Conservation (phyloP, 1,140 invertebrate species). For the Sitodiplosis mosellana region DNA sequence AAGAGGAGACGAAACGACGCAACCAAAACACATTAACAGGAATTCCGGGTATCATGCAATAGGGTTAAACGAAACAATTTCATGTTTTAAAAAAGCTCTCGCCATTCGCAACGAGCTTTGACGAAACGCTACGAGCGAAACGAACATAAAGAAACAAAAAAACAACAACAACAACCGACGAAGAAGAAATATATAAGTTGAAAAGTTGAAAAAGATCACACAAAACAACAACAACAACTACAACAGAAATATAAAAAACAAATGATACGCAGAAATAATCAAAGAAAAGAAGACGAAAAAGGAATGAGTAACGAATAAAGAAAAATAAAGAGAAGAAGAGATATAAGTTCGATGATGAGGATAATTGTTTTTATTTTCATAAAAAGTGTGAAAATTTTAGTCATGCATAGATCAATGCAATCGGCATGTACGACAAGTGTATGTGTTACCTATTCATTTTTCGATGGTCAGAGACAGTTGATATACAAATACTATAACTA, state of each 20-base stretch:
- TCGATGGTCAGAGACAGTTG: no score
- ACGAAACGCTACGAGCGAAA: background rate
- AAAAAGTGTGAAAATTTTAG: no score
- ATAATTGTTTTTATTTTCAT: no score
- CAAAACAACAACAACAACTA: background rate
- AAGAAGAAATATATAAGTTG: background rate
- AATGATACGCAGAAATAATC: background rate
- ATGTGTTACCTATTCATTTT: no score
- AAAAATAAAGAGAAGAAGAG: background rate
- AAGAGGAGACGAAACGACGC: constrained; percentile 86
- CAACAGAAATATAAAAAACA: background rate
- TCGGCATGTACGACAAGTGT: no score
- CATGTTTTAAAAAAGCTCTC: background rate
- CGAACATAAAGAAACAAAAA: background rate
- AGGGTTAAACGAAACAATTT: no score
- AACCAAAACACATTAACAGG: constrained; percentile 65
- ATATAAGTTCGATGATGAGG: no score
- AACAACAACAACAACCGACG: background rate
- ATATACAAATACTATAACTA: no score
- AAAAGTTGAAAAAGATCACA: background rate
- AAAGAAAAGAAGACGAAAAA: background rate
- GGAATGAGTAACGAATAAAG: background rate
- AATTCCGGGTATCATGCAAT: constrained; percentile 34
- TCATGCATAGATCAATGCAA: no score
- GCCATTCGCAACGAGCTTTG: background rate